phyloP scores from a whole-genome alignment of 2,113 vertebrate species.

The Addax nasomaculatus region DNA sequence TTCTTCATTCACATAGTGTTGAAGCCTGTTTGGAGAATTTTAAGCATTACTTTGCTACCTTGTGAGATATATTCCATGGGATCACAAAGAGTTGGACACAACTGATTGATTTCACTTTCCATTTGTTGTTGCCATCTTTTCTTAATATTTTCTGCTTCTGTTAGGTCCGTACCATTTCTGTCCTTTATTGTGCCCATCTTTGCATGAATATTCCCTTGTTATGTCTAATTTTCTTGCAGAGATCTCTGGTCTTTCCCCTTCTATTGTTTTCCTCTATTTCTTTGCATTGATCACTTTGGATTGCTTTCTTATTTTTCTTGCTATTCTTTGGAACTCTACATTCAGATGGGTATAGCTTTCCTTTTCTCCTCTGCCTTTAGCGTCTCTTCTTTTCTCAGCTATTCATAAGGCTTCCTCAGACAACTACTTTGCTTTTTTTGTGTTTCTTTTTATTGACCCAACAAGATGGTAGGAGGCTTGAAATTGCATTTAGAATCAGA shows the following conservation, averaged over 20 bases:
- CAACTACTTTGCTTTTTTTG: neutral
- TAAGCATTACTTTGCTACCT: neutral
- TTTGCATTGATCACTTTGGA: neutral
- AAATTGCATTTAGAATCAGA: neutral
- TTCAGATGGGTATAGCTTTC: neutral
- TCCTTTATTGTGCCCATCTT: neutral
- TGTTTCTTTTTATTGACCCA: neutral
- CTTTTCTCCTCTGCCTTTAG: neutral
- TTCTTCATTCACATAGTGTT: neutral
- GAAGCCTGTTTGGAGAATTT: neutral
- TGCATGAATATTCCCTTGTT: neutral
- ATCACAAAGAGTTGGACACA: neutral
- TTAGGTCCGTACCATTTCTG: neutral
- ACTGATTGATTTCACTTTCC: neutral
- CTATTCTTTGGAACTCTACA: neutral
- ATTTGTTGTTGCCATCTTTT: neutral
- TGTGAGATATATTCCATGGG: neutral
- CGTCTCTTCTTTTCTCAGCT: neutral
- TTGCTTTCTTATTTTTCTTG: neutral
- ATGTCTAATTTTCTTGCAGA: neutral
- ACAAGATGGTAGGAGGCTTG: neutral
- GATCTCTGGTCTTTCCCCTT: neutral
- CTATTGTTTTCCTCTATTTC: neutral
- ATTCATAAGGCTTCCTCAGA: neutral
- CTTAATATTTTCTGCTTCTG: neutral